A percentile compares a stretch with the other conserved stretches of the same genome.
Evolutionary conservation across 2,888 invertebrate species (phyloP).

Genomic region (Philopedon plagiatum): DNA sequence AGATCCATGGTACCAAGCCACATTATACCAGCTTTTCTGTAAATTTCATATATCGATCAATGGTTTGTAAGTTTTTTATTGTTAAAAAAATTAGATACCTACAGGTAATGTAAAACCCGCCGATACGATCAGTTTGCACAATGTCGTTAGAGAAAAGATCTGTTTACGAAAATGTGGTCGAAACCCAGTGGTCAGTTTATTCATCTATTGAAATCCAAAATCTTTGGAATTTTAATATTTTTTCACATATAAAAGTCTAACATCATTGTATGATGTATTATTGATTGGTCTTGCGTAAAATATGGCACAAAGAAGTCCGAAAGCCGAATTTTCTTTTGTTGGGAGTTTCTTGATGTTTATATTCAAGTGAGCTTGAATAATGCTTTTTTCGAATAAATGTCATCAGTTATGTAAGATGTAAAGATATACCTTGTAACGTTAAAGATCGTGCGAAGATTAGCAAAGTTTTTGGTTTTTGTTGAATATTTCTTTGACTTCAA

Average conservation of each 20-base stretch:
- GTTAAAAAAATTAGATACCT: no score
- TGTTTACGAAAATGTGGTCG: slow-evolving; percentile 57
- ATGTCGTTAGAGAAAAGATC: slow-evolving; percentile 37
- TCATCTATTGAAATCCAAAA: slow-evolving; percentile 46
- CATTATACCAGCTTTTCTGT: no score
- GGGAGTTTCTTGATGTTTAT: slow-evolving; percentile 50
- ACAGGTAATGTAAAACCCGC: slow-evolving; percentile 25
- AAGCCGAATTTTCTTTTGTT: slow-evolving; percentile 54
- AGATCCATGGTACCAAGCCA: no score
- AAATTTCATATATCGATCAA: no score
- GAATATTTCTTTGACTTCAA: slow-evolving; percentile 1
- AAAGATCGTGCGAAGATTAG: slow-evolving; percentile 46
- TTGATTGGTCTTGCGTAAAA: slow-evolving; percentile 50
- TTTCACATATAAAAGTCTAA: slow-evolving; percentile 38
- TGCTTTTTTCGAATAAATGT: slow-evolving; percentile 55
- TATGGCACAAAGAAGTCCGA: slow-evolving; percentile 50
- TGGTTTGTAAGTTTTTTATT: no score
- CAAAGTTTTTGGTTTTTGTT: slow-evolving; percentile 19
- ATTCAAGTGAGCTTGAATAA: slow-evolving; percentile 58
- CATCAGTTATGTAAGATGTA: slow-evolving; percentile 56
- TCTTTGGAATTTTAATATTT: slow-evolving; percentile 40
- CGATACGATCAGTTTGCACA: slow-evolving; percentile 36
- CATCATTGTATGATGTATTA: slow-evolving; percentile 35
- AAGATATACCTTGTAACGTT: slow-evolving; percentile 48
- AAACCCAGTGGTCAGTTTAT: slow-evolving; percentile 53